Evolutionary conservation across 2,797 vertebrate genomes (phyloP), one percentile per base, ranked within the genome.

Genomic region (Knipowitschia caucasica): DNA sequence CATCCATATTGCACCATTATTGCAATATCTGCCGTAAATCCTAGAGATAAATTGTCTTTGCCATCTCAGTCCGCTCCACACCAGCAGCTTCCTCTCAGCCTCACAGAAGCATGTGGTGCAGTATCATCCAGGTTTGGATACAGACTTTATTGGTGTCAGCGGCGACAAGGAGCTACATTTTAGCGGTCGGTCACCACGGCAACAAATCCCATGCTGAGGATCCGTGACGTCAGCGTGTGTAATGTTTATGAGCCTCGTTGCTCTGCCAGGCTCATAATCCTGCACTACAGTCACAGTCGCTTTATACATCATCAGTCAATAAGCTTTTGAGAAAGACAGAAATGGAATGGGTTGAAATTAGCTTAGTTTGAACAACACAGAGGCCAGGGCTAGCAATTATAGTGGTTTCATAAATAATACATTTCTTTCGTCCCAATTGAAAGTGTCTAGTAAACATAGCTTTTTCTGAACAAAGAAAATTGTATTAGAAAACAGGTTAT

Each of bases 151-250:
- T 34, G 51, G 30, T 42, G 14, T 5, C 40, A 59, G 51, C 59
- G 49, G 55, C 59, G 63, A 53, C 55, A 34, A n/a, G 40, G 51
- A 64, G 78, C 71, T 69, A 62, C 79, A 79, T 80, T 73, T 71
- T 82, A 75, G 65, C 54, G 64, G 82, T 88, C 51, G 68, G 83
- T 89, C 77, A 53, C 87, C 86, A 89, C 89, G 80, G 84, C 86
- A 86, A 88, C 87, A 53, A 64, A 46, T 86, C 81, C 80, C 80
- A 64, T 78, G 64, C 64, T 73, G 69, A 62, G 71, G 62, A 69
- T 60, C 33, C 47, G 72, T 65, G 72, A 81, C 71, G 42, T 86
- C 78, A 80, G 61, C 15, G 25, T 21, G 46, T 60, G 50, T 59
- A 44, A 27, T 50, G 55, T 50, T 4, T 8, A 7, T 53, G 24